Evolutionary conservation across 2,113 vertebrate species (phyloP).

Genomic region (Manacus vitellinus): DNA sequence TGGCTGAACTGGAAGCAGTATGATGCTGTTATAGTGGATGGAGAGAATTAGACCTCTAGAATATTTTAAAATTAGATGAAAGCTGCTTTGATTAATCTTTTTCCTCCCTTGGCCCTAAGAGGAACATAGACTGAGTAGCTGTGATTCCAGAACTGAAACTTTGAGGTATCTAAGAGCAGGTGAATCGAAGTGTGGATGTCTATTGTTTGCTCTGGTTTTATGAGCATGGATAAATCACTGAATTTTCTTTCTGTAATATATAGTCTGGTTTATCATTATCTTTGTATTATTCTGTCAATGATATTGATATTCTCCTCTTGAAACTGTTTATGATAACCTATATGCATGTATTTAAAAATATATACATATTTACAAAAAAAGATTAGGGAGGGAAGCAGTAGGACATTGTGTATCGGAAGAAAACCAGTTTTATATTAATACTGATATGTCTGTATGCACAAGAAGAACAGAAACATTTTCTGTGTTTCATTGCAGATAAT

Average conservation of each 20-base stretch:
- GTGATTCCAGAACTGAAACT: not conserved
- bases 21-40: not conserved
- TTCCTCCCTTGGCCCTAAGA: not conserved
- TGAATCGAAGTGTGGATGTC: not conserved
- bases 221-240: not conserved
- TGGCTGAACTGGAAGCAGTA: not conserved
- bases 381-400: fast-evolving
- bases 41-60: not conserved
- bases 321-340: not conserved
- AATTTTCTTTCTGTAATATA: not conserved
- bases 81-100: not conserved
- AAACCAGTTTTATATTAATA: not conserved
- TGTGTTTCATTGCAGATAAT: not conserved
- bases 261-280: not conserved
- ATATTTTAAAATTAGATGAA: not conserved
- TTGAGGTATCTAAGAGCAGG: not conserved
- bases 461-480: not conserved
- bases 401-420: not conserved
- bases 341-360: not conserved
- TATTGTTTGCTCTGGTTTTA: not conserved
- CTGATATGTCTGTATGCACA: not conserved
- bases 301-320: not conserved
- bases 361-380: not conserved
- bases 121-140: not conserved
- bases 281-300: not conserved